Evolutionary conservation across 2,797 vertebrate species (phyloP).

Genomic region (Enteromius radiatus): DNA sequence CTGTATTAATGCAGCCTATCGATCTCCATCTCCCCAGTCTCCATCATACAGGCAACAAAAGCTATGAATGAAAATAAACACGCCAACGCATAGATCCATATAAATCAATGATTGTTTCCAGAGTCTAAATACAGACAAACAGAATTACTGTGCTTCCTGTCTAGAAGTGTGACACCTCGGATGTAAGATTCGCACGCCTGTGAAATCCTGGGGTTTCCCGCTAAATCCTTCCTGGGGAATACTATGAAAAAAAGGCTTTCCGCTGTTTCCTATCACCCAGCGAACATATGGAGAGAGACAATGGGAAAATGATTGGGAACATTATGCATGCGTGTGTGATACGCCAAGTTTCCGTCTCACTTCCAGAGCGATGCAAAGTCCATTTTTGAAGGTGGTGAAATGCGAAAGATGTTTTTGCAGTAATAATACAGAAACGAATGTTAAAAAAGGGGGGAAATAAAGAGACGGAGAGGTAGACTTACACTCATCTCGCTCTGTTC

Average conservation of each 20-base stretch:
- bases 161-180: conserved; percentile 36
- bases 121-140: conserved; percentile 1
- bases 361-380: neutral
- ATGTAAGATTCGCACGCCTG: conserved; percentile 34
- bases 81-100: neutral
- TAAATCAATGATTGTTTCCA: neutral
- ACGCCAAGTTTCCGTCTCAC: neutral
- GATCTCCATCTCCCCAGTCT: neutral
- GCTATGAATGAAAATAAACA: conserved; percentile 1
- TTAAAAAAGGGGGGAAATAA: neutral
- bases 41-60: neutral
- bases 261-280: conserved; percentile 39
- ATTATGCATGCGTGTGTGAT: neutral
- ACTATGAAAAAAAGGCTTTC: conserved; percentile 35
- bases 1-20: neutral
- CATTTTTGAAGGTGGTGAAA: neutral
- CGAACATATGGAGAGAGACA: conserved; percentile 28
- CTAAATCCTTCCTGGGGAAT: conserved; percentile 43
- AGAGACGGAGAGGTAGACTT: conserved; percentile 46
- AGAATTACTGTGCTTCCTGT: conserved; percentile 23
- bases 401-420: neutral
- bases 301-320: conserved; percentile 13
- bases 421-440: neutral
- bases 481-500: conserved; percentile 35
- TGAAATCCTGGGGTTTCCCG: conserved; percentile 48